Evolutionary conservation across 1,140 invertebrate species (phyloP), one percentile per base, ranked within the genome.

Genomic region (Solen grandis): DNA sequence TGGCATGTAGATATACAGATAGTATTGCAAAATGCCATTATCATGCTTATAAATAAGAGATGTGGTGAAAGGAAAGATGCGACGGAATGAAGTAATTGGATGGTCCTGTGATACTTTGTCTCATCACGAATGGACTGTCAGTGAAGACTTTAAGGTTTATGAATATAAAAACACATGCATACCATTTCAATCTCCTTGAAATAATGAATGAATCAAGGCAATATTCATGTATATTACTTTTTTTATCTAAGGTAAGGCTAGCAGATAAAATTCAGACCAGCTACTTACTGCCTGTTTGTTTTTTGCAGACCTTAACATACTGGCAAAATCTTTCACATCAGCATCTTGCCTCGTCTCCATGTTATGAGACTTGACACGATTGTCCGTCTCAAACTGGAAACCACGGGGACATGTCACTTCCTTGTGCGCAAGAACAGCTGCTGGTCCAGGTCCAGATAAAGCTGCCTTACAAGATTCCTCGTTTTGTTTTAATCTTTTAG

Each of bases 331-430:
- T n/a, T 81, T 81, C 14, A 79, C 66, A 72, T 81, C 62, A 25
- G 57, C 36, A 22, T 83, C 83, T 8, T 54, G 27, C 38, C 57
- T 65, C 14, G 82, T 75, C 22, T 88, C 82, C 59, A 80, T 79
- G 0, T 60, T 54, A 29, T 86, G 85, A 22, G 74, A 72, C 62
- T 90, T 90, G 13, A 91, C 69, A 27, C 89, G 82, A 16, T 57
- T 76, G 78, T 91, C 90, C 19, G 90, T 90, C 31, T 86, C 60
- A 76, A 91, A 91, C 41, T 86, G 66, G 62, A 91, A 90, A 27
- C 84, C 86, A 41, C 84, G 50, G 5, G 89, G 84, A 16, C 81
- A 73, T 35, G 90, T 91, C 19, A 85, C 78, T 38, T 87, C 82
- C 14, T 65, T 72, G n/a, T 35, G 54, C 5, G 84, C 16, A 70